These are phyloP conservation scores for Plusia festucae DNA, from an alignment of 2,888 invertebrate species.

Conservation along the genomic window DNA sequence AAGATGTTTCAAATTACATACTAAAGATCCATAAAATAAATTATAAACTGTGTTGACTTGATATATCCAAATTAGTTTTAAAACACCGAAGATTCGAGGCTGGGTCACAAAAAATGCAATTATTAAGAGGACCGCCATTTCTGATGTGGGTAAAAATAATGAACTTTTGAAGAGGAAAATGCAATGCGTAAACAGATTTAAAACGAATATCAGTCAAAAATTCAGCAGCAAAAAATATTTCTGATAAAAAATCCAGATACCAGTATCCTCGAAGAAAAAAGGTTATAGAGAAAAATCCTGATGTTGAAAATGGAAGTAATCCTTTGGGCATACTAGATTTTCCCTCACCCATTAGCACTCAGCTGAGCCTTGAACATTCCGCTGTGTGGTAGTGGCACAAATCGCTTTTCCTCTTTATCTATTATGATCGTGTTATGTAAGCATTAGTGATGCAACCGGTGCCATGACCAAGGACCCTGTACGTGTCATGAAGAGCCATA, in stretches of 20 bases:
- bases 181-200: too few relatives aligned
- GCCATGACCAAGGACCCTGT: slow-evolving; percentile 4
- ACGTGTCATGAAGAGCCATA: slow-evolving; percentile 7
- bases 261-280: background rate
- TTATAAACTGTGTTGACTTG: too few relatives aligned
- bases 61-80: too few relatives aligned
- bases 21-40: background rate
- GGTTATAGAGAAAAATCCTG: background rate
- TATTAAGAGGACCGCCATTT: too few relatives aligned
- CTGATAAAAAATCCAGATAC: too few relatives aligned
- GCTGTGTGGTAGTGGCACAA: background rate
- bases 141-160: too few relatives aligned
- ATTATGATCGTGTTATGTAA: slow-evolving; percentile 13
- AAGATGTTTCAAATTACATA: background rate
- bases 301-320: background rate
- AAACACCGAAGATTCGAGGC: too few relatives aligned
- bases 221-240: too few relatives aligned
- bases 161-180: too few relatives aligned
- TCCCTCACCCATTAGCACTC: background rate
- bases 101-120: too few relatives aligned
- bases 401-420: slow-evolving; percentile 17
- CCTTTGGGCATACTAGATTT: background rate
- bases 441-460: slow-evolving; percentile 27
- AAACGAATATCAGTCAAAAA: too few relatives aligned
- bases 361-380: background rate